phyloP scores from a whole-genome alignment of 2,797 vertebrate genomes.

The Callimico goeldii region DNA sequence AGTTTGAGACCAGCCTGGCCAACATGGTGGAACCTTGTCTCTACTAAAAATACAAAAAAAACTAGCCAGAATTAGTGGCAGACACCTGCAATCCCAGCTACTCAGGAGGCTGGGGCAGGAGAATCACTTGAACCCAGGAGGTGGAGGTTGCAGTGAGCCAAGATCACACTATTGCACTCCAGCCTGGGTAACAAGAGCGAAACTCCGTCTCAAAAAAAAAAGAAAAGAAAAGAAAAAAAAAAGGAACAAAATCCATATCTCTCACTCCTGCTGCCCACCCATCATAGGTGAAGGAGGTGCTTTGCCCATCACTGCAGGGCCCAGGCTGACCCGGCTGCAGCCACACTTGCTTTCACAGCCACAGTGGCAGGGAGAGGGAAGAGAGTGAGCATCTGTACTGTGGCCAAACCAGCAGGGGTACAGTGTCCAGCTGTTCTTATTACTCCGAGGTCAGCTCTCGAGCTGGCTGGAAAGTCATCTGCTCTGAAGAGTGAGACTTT shows the following conservation, averaged over 20 bases:
- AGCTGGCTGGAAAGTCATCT: neutral
- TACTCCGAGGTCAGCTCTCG: neutral
- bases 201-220: neutral
- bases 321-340: neutral
- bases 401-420: no score
- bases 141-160: neutral
- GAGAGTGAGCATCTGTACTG: accelerated
- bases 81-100: neutral
- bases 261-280: accelerated
- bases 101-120: neutral
- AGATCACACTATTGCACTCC: neutral
- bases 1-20: neutral
- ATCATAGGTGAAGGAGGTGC: neutral
- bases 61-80: neutral
- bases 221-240: neutral
- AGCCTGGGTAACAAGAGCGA: neutral
- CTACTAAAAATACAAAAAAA: neutral
- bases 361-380: neutral
- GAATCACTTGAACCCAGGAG: neutral
- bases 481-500: neutral
- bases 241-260: neutral
- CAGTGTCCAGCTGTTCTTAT: accelerated
- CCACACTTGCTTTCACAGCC: neutral
- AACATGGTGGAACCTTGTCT: neutral
- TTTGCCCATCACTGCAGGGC: neutral